phyloP scores from a whole-genome alignment of 2,797 vertebrate genomes.

The Momotus momota region DNA sequence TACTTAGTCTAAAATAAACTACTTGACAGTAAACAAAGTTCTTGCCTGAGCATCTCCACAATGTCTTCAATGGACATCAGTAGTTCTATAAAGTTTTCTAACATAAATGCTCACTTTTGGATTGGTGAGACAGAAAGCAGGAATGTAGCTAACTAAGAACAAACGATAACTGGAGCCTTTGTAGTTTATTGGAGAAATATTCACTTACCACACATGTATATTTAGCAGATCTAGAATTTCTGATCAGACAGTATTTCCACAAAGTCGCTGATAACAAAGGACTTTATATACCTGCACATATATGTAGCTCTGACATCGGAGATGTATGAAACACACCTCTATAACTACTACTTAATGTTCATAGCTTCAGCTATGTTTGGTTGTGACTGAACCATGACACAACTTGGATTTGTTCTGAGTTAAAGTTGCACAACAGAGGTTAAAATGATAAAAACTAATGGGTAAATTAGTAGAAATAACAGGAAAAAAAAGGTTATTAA shows the following conservation, averaged over 20 bases:
- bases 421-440: neutral
- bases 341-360: neutral
- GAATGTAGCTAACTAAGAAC: neutral
- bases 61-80: neutral
- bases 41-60: neutral
- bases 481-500: neutral
- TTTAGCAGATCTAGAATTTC: neutral
- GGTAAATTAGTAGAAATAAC: neutral
- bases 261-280: neutral
- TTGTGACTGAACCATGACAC: neutral
- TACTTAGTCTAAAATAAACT: neutral
- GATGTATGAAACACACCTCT: neutral
- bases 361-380: neutral
- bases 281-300: neutral
- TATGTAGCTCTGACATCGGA: neutral
- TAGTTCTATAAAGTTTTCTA: neutral
- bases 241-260: neutral
- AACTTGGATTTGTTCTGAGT: neutral
- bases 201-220: neutral
- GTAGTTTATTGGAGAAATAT: neutral
- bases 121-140: neutral
- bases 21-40: neutral
- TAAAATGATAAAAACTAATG: neutral
- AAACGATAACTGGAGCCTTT: neutral
- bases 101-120: neutral